These are phyloP conservation scores for Perdita meconis DNA, from an alignment of 2,888 invertebrate genomes.

Conservation along the genomic window DNA sequence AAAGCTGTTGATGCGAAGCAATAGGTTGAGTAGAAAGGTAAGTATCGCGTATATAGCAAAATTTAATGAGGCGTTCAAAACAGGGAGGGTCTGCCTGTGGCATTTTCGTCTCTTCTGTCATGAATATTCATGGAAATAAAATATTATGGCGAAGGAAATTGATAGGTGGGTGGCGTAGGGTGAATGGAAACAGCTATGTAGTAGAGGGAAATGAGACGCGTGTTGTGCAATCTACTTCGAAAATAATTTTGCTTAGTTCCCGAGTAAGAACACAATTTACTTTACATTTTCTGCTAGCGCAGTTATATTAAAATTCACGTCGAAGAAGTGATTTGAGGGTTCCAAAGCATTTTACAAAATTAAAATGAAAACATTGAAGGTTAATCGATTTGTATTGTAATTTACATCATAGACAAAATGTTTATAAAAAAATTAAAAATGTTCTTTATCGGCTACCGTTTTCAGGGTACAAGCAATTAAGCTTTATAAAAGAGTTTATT, in stretches of 20 bases:
- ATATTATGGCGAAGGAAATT: constrained; percentile 31
- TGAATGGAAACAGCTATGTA: neutral
- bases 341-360: too few relatives aligned
- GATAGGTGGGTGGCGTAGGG: neutral
- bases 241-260: neutral
- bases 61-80: neutral
- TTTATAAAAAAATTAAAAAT: too few relatives aligned
- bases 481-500: too few relatives aligned
- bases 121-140: constrained; percentile 35
- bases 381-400: too few relatives aligned
- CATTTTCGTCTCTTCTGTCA: neutral
- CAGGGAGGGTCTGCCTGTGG: constrained; percentile 3
- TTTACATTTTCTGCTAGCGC: neutral
- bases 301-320: neutral
- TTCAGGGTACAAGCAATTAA: too few relatives aligned
- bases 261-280: neutral
- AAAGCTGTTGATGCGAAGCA: neutral
- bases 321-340: too few relatives aligned
- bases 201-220: neutral
- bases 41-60: neutral
- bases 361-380: too few relatives aligned
- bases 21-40: neutral
- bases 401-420: too few relatives aligned
- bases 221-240: neutral
- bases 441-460: too few relatives aligned